Evolutionary conservation across 2,797 vertebrate genomes (phyloP).

Genomic region (Pseudomugil tenellus): DNA sequence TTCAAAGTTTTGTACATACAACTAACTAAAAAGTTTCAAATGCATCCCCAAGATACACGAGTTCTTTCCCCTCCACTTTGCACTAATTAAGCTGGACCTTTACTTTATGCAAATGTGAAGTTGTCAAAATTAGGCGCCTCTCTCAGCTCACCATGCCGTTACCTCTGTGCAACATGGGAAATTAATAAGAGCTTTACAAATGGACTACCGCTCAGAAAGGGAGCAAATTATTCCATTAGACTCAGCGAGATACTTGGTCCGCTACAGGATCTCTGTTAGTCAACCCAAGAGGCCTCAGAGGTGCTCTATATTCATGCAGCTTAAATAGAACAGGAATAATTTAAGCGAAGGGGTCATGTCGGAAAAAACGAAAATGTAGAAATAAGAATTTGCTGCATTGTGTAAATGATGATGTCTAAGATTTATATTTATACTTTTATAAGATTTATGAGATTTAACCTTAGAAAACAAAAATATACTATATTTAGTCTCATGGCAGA

Average conservation of each 20-base stretch:
- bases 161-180: constrained; percentile 4
- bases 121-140: constrained; percentile 30
- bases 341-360: background rate
- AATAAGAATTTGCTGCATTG: background rate
- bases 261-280: background rate
- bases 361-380: background rate
- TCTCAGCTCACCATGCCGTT: constrained; percentile 11
- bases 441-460: background rate
- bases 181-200: constrained; percentile 31
- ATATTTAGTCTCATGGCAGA: no score
- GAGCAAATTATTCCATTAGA: constrained; percentile 12
- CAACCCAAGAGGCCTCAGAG: background rate
- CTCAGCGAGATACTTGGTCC: background rate
- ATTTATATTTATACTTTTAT: no score
- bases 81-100: constrained; percentile 45
- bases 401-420: background rate
- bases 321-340: no score
- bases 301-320: background rate
- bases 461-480: background rate
- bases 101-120: constrained; percentile 42
- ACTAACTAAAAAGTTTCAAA: constrained; percentile 2
- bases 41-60: background rate
- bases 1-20: background rate
- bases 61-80: constrained; percentile 11
- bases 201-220: background rate